Base-by-base conservation (phyloP, 1,140 invertebrate species). In the Colletes gigas region DNA sequence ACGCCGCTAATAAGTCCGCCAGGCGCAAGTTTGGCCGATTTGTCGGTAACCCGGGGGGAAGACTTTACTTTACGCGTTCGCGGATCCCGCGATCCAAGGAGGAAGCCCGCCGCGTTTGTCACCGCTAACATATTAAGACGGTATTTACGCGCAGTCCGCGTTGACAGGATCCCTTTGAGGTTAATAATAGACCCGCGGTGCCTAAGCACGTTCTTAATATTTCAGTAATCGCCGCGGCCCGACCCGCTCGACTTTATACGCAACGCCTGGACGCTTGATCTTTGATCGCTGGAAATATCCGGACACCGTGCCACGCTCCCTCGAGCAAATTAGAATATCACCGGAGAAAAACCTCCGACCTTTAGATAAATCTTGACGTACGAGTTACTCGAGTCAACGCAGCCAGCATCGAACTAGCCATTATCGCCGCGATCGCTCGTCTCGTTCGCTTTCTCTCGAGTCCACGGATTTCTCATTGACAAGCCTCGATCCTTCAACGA, bases 121-220 rank as follows among this genome's bases (percentile, higher is more conserved):
- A 60, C 55, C 44, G 47, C 7, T 3, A 4, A 15, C 55, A 44
- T 47, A 77, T 77, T 62, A 69, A 67, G 52, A 44, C 10, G 14
- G 67, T 67, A 52, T 70, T 81, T 81, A 70, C 66, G 66, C 39
- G 30, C 10, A 17, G 41, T 8, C 15, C 19, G 57, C 79, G 79
- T 50, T 62, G 79, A 81, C 79, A 81, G 57, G 63, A 44, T 70
- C 17, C 66, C 79, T 81, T 81, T 81, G 79, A 81, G 79, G 79
- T 77, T 81, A 81, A 81, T 81, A 77, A 81, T 81, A 81, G 79
- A 70, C 39, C 3, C 41, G 3, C 47, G 17, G 62, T 12, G 73
- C 8, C 66, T 12, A 50, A 60, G 47, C 17, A 39, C 59, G 72
- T 80, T 80, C 78, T 80, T 80, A 80, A 80, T 75, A 74, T 74